phyloP scores from a whole-genome alignment of 2,888 invertebrate species.

The Boloria selene region DNA sequence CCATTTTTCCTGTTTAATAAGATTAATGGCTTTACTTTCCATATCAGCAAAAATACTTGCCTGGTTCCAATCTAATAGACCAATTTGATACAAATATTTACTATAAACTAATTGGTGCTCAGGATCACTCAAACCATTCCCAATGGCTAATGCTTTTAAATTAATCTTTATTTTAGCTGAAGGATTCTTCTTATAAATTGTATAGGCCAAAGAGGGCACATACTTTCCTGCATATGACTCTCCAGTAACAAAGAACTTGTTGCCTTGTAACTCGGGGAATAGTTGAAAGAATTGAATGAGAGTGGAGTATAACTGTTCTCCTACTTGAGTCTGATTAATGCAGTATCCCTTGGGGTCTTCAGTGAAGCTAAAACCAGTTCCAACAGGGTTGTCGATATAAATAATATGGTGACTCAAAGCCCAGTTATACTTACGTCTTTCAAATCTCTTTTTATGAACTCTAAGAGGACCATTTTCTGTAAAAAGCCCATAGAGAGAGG shows the following conservation, averaged over 20 bases:
- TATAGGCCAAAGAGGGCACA: slow-evolving; percentile 88
- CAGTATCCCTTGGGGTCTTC: slow-evolving; percentile 89
- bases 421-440: slow-evolving; percentile 90
- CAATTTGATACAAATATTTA: slow-evolving; percentile 90
- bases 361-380: slow-evolving; percentile 96
- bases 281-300: slow-evolving; percentile 91
- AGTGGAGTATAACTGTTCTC: slow-evolving; percentile 88
- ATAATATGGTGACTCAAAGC: slow-evolving; percentile 89
- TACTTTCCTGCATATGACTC: slow-evolving; percentile 94
- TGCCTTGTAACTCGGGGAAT: slow-evolving; percentile 88
- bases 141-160: slow-evolving; percentile 87
- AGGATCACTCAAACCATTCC: slow-evolving; percentile 91
- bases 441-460: slow-evolving; percentile 65
- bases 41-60: slow-evolving; percentile 82
- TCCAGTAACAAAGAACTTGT: slow-evolving; percentile 93
- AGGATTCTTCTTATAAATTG: slow-evolving; percentile 86
- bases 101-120: slow-evolving; percentile 89
- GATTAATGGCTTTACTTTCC: slow-evolving; percentile 81
- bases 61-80: slow-evolving; percentile 86
- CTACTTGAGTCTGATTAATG: slow-evolving; percentile 90
- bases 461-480: slow-evolving; percentile 90
- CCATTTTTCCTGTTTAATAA: slow-evolving; percentile 85
- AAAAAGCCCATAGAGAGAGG: slow-evolving; percentile 90
- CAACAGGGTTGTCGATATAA: slow-evolving; percentile 96
- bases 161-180: slow-evolving; percentile 86